A percentile compares a stretch with the other conserved stretches of the same genome.
phyloP scores from a whole-genome alignment of 2,797 vertebrate species.

The Anabas testudineus region DNA sequence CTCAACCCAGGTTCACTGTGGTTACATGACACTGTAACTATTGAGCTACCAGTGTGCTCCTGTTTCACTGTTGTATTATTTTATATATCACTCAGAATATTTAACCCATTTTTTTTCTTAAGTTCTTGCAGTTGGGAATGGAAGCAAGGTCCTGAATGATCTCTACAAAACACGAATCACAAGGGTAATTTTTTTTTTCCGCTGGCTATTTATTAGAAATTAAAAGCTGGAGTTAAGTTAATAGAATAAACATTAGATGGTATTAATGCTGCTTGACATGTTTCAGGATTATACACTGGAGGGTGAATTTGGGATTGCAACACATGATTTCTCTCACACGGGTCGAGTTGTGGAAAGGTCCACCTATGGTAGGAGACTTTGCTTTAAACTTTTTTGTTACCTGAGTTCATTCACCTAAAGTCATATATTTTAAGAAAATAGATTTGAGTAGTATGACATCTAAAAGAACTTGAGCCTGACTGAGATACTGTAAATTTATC shows the following conservation, averaged over 20 bases:
- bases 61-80: background rate
- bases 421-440: background rate
- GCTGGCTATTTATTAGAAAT: slow-evolving; percentile 1
- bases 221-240: background rate
- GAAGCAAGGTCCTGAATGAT: slow-evolving; percentile 84
- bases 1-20: too few species aligned
- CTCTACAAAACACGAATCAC: slow-evolving; percentile 85
- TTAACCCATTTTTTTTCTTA: slow-evolving; percentile 28
- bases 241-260: background rate
- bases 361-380: slow-evolving; percentile 86
- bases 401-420: background rate
- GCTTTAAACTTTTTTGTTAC: background rate
- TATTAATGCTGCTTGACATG: slow-evolving; percentile 14
- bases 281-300: slow-evolving; percentile 90
- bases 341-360: slow-evolving; percentile 91
- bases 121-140: slow-evolving; percentile 90
- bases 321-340: slow-evolving; percentile 88
- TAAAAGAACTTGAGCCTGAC: background rate
- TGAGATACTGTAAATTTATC: background rate
- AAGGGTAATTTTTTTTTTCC: slow-evolving; percentile 81
- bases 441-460: background rate
- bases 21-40: too few species aligned
- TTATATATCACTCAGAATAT: background rate
- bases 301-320: slow-evolving; percentile 91
- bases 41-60: too few species aligned